These are phyloP conservation scores for Chaitophorus viminalis DNA, from an alignment of 2,888 invertebrate genomes.

Conservation along the genomic window DNA sequence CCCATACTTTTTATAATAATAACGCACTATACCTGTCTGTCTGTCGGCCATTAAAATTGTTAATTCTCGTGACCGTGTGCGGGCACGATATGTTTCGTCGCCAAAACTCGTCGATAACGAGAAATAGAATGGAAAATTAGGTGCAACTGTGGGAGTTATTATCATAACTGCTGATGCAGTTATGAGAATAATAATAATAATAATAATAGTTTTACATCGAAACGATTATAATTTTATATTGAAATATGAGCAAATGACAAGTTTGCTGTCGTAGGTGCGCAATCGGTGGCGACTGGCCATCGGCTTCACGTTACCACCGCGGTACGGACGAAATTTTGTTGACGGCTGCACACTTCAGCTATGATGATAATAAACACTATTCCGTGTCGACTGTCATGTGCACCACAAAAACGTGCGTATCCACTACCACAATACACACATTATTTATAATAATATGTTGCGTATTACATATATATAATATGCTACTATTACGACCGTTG, in stretches of 20 bases:
- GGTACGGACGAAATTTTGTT: background rate
- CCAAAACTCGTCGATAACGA: constrained; percentile 21
- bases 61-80: constrained; percentile 8
- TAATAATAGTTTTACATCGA: constrained; percentile 3
- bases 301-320: constrained; percentile 6
- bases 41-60: constrained; percentile 6
- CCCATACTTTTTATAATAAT: constrained; percentile 30
- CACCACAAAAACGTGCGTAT: background rate
- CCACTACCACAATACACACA: background rate
- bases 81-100: background rate
- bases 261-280: constrained; percentile 34
- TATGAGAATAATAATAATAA: background rate
- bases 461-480: background rate
- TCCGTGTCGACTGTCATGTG: background rate
- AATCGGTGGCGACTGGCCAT: no score
- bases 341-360: background rate
- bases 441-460: background rate
- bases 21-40: no score
- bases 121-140: background rate
- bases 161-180: no score
- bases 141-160: constrained; percentile 10
- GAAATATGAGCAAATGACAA: constrained; percentile 2
- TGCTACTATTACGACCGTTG: constrained; percentile 21
- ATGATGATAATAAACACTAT: constrained; percentile 2
- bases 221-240: background rate